A percentile compares a stretch with the other conserved stretches of the same genome.
phyloP scores from a whole-genome alignment of 92 coral and sea anemone genomes.

The Zoanthus sansibaricus region DNA sequence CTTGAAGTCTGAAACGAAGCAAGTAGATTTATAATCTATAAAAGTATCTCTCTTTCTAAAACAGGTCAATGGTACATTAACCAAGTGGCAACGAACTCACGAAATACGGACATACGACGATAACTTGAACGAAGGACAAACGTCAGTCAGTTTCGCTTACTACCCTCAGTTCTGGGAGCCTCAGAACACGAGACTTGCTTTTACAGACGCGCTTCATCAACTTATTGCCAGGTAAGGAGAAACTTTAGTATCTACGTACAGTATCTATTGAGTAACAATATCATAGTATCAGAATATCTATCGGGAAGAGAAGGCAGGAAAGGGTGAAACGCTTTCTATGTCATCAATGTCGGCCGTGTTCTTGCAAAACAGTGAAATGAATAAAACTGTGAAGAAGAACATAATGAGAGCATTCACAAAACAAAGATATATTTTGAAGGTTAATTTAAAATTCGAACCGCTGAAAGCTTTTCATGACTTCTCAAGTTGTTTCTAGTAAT shows the following conservation, averaged over 20 bases:
- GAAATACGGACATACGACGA: conserved; percentile 81
- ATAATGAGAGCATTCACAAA: not conserved
- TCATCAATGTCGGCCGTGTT: not conserved
- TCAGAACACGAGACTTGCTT: conserved; percentile 67
- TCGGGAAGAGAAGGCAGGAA: not conserved
- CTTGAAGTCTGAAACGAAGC: no score
- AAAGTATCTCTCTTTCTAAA: no score
- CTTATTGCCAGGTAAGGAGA: conserved; percentile 80
- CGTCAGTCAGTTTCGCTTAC: conserved; percentile 90
- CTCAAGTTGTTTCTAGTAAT: not conserved
- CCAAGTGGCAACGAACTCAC: conserved; percentile 87
- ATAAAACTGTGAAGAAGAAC: not conserved
- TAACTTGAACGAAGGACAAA: conserved; percentile 73
- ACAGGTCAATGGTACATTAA: conserved; percentile 64
- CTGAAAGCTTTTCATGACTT: not conserved
- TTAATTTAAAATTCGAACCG: not conserved
- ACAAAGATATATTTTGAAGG: no score
- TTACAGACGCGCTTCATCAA: conserved; percentile 79
- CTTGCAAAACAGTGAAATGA: not conserved
- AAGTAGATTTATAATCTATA: no score
- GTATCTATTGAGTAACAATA: not conserved
- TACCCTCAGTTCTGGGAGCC: conserved; percentile 93
- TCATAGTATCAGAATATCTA: not conserved
- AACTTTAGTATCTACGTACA: not conserved
- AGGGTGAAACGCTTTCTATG: not conserved